Base-by-base conservation (phyloP, 53 echinoderm and acorn worm species). In the Luidia sarsii region DNA sequence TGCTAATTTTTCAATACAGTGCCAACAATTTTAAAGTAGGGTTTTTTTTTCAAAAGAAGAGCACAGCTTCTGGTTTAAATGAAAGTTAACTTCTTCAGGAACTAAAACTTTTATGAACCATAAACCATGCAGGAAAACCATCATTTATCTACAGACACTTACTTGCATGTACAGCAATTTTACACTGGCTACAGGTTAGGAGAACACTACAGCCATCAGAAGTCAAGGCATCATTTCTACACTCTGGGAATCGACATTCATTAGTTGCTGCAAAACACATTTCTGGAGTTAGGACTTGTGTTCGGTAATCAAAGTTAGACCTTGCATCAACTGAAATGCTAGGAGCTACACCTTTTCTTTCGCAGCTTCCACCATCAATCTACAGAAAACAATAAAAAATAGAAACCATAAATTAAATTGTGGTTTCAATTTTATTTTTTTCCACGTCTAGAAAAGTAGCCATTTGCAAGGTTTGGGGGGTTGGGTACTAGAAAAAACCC, bases 141-240 rank as follows among this genome's bases (percentile, higher is more conserved):
- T n/a, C n/a, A n/a, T n/a, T n/a, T n/a, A n/a, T n/a, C n/a, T 16
- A 3, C 28, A 11, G 23, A 37, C 25, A 97, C 97, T 91, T 64
- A 97, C 97, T 91, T 64, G 97, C 93, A 94, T 97, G 97, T 10
- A 97, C 97, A 45, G 93, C 84, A 81, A 97, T 90, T 73, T 94
- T 93, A 68, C 97, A 97, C 45, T 89, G 82, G 49, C 64, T 63
- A 83, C 96, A 97, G 30, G 88, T 70, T 5, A 94, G 84, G 22
- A 97, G 70, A 31, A 71, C 86, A 64, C 97, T 97, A 13, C 81
- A 72, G 0, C 93, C 93, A 18, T 93, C 93, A 7, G 34, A 46
- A 39, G 80, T 89, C 22, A 96, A 54, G 20, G 71, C 50, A 0
- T 70, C 33, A 50, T 90, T 96, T 33, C 34, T 43, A 10, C 88